Percentiles rank a stretch among this genome's conserved stretches.
Conservation (phyloP, 1,140 invertebrate genomes). For the Alviniconcha marisindica region DNA sequence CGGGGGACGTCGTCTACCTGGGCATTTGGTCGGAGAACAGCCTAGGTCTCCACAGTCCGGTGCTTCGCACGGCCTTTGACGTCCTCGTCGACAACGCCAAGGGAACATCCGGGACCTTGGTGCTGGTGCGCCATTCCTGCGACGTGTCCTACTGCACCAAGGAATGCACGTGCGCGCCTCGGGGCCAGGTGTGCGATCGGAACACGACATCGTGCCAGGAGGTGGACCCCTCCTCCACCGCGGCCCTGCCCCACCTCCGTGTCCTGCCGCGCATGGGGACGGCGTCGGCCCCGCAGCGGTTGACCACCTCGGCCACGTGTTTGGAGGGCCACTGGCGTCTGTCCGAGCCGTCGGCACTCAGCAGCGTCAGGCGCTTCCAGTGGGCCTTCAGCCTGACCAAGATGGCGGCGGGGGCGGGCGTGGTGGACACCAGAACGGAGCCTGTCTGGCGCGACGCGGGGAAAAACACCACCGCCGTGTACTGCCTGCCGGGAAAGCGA, state of each 20-base stretch:
- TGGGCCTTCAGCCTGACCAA: constrained; percentile 54
- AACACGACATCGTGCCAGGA: too few relatives aligned
- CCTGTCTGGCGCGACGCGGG: constrained; percentile 54
- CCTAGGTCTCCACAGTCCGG: constrained; percentile 40
- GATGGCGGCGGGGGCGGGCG: constrained; percentile 39
- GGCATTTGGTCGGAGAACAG: constrained; percentile 44
- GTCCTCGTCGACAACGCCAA: not conserved
- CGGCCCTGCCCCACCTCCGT: too few relatives aligned
- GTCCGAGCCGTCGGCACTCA: not conserved
- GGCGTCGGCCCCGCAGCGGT: not conserved
- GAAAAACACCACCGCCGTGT: constrained; percentile 27
- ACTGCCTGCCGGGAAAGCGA: constrained; percentile 47
- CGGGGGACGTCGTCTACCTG: constrained; percentile 45
- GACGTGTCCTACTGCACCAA: constrained; percentile 49
- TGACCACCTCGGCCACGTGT: constrained; percentile 7
- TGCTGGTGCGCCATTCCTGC: constrained; percentile 52
- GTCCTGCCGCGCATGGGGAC: too few relatives aligned
- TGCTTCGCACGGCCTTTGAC: constrained; percentile 42
- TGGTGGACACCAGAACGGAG: constrained; percentile 45
- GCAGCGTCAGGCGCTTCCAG: constrained; percentile 45
- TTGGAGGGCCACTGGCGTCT: constrained; percentile 20
- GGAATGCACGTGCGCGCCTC: constrained; percentile 57
- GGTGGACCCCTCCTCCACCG: not conserved
- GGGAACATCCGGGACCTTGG: constrained; percentile 30
- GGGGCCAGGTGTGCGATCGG: constrained; percentile 45